Evolutionary conservation across 2,888 invertebrate species (phyloP).

Genomic region (Diloba caeruleocephala): DNA sequence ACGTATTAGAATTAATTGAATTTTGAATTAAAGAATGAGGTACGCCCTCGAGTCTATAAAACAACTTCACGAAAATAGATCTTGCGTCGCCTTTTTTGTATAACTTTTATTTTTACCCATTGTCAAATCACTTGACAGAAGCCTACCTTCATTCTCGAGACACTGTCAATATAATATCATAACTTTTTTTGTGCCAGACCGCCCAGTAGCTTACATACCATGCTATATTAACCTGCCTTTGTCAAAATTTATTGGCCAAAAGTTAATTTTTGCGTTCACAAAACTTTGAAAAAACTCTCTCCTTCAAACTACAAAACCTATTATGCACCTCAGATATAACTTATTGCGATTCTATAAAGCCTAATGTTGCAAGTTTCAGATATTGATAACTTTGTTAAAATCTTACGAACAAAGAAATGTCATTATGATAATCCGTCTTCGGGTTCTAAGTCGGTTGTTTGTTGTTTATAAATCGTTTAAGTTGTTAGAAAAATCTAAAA

Average conservation of each 20-base stretch:
- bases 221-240: constrained; percentile 69
- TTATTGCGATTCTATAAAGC: background rate
- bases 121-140: constrained; percentile 37
- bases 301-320: constrained; percentile 2
- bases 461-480: constrained; percentile 56
- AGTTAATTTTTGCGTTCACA: constrained; percentile 69
- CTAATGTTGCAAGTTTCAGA: constrained; percentile 1
- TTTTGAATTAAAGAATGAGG: too few relatives aligned
- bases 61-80: too few relatives aligned
- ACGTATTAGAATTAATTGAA: too few relatives aligned
- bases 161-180: constrained; percentile 57
- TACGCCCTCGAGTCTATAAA: too few relatives aligned
- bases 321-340: background rate
- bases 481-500: constrained; percentile 43
- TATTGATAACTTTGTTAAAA: constrained; percentile 14
- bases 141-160: constrained; percentile 18
- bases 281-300: constrained; percentile 26
- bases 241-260: constrained; percentile 78
- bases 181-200: constrained; percentile 68
- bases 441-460: constrained; percentile 70
- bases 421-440: constrained; percentile 79
- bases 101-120: constrained; percentile 24
- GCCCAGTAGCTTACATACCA: constrained; percentile 76
- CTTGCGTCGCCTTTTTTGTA: constrained; percentile 22
- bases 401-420: constrained; percentile 72